These are phyloP conservation scores for Cynopterus brachyotis DNA, from an alignment of 2,113 vertebrate genomes.

Conservation along the genomic window DNA sequence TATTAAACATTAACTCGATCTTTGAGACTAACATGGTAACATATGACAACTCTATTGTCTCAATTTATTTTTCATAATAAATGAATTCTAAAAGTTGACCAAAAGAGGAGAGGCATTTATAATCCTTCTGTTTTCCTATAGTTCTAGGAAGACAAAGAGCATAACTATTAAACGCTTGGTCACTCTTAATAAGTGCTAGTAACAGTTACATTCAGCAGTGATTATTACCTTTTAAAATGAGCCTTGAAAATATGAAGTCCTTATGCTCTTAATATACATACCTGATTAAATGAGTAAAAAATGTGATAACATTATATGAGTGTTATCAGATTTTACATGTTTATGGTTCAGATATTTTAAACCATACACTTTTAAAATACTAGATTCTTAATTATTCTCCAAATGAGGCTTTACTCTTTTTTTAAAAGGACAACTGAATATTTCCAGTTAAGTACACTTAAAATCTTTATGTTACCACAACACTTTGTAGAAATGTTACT, in stretches of 20 bases:
- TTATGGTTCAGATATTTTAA: slow-evolving; percentile 67
- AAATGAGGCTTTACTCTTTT: not conserved
- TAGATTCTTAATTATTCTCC: not conserved
- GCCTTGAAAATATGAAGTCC: slow-evolving; percentile 40
- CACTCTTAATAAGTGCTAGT: slow-evolving; percentile 68
- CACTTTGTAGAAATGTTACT: not conserved
- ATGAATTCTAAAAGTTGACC: slow-evolving; percentile 80
- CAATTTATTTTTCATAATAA: slow-evolving; percentile 80
- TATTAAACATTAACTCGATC: slow-evolving; percentile 75
- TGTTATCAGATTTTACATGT: slow-evolving; percentile 61
- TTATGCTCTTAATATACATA: slow-evolving; percentile 61
- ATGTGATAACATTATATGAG: slow-evolving; percentile 50
- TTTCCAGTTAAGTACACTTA: not conserved
- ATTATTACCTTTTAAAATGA: slow-evolving; percentile 71
- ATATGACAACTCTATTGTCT: slow-evolving; percentile 74
- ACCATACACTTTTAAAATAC: not conserved
- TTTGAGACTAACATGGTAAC: slow-evolving; percentile 56
- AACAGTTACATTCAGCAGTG: slow-evolving; percentile 72
- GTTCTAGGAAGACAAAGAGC: slow-evolving; percentile 63
- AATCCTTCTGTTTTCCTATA: slow-evolving; percentile 74
- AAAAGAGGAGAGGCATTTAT: slow-evolving; percentile 69
- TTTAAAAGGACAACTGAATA: not conserved
- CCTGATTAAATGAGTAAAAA: slow-evolving; percentile 55
- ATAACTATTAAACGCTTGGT: slow-evolving; percentile 75
- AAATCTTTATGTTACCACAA: not conserved